Evolutionary conservation across 1,140 invertebrate species (phyloP).

Genomic region (Caenorhabditis briggsae): DNA sequence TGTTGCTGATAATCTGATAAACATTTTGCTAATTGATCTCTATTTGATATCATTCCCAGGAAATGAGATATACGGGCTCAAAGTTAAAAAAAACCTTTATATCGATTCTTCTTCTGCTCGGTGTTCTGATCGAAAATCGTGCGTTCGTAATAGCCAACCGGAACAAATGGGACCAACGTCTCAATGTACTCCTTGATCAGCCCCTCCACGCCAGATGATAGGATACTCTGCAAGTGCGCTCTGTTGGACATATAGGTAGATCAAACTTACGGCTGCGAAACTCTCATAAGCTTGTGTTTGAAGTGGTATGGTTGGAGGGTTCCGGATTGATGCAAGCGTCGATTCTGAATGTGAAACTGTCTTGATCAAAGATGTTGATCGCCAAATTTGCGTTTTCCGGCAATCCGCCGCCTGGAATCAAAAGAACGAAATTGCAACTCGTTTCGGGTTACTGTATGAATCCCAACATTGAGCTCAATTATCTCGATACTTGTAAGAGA

Average conservation of each 20-base stretch:
- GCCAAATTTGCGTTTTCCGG: neutral
- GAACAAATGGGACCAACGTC: neutral
- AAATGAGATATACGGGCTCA: too few relatives aligned
- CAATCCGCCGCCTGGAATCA: neutral
- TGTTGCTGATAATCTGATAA: too few relatives aligned
- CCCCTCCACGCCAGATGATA: neutral
- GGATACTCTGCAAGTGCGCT: neutral
- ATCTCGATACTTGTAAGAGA: too few relatives aligned
- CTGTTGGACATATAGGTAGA: neutral
- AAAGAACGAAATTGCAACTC: too few relatives aligned
- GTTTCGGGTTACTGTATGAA: too few relatives aligned
- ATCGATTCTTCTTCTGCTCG: slow-evolving; percentile 15
- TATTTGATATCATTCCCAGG: too few relatives aligned
- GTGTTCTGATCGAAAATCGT: slow-evolving; percentile 35
- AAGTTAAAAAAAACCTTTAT: slow-evolving; percentile 14
- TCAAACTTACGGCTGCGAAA: slow-evolving; percentile 9
- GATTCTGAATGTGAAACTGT: neutral
- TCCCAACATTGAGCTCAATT: neutral
- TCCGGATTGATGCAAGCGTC: neutral
- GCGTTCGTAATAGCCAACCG: neutral
- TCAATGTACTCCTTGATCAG: slow-evolving; percentile 3
- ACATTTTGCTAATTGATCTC: too few relatives aligned
- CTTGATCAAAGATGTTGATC: neutral
- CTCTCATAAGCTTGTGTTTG: slow-evolving; percentile 16
- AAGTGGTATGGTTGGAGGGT: neutral